phyloP scores from a whole-genome alignment of 2,888 invertebrate genomes.

The Callinectes sapidus region DNA sequence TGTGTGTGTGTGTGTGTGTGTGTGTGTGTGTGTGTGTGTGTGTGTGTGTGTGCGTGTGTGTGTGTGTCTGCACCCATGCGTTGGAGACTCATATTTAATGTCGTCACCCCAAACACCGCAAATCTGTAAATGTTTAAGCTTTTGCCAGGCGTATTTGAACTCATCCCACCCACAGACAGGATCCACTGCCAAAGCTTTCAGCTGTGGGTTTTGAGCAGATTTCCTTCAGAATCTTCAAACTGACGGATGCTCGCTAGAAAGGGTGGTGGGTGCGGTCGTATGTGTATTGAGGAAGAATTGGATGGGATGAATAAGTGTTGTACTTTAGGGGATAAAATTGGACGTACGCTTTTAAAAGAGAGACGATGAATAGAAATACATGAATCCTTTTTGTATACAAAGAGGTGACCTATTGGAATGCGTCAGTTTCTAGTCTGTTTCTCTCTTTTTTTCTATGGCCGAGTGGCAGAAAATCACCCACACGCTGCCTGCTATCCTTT shows the following conservation, averaged over 20 bases:
- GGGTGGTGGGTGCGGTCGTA: background rate
- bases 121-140: background rate
- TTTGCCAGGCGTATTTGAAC: background rate
- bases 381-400: background rate
- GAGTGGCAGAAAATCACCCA: background rate
- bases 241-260: background rate
- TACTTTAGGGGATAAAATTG: background rate
- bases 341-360: background rate
- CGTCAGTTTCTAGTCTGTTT: too few relatives aligned
- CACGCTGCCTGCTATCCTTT: background rate
- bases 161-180: background rate
- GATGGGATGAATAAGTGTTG: background rate
- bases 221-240: background rate
- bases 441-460: background rate
- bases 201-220: background rate
- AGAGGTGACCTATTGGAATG: too few relatives aligned
- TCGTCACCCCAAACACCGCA: background rate
- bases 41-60: background rate
- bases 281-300: background rate
- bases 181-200: background rate
- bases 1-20: slow-evolving; percentile 20
- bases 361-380: background rate
- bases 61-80: background rate
- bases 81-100: background rate
- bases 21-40: slow-evolving; percentile 17